phyloP scores from a whole-genome alignment of 2,797 vertebrate genomes.

The Sibirionetta formosa region DNA sequence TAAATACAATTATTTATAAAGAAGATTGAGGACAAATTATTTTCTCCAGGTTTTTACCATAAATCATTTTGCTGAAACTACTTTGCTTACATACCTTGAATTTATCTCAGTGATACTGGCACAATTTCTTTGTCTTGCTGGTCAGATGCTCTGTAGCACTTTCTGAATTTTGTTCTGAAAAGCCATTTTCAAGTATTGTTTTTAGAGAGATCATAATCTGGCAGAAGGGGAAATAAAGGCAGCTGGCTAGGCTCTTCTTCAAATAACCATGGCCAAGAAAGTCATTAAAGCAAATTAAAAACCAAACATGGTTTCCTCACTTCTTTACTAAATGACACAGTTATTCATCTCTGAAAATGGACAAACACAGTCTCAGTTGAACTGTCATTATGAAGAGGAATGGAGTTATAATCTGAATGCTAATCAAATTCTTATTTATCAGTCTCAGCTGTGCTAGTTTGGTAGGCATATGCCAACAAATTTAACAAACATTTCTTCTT shows the following conservation, averaged over 20 bases:
- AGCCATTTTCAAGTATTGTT: conserved; percentile 67
- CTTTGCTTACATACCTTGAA: conserved; percentile 31
- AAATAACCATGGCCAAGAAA: conserved; percentile 63
- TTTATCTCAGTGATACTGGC: neutral
- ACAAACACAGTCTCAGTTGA: conserved; percentile 61
- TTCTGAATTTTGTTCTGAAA: conserved; percentile 63
- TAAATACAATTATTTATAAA: conserved; percentile 72
- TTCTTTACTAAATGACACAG: conserved; percentile 40
- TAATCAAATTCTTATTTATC: conserved; percentile 64
- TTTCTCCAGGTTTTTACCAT: conserved; percentile 44
- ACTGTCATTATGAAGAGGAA: conserved; percentile 63
- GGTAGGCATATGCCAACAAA: conserved; percentile 10
- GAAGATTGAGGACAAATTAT: conserved; percentile 59
- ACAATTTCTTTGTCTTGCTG: conserved; percentile 32
- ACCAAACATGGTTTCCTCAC: conserved; percentile 36
- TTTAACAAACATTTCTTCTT: conserved; percentile 30
- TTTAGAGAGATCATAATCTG: conserved; percentile 59
- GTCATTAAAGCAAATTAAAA: conserved; percentile 67
- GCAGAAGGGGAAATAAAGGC: conserved; percentile 62
- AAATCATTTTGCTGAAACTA: conserved; percentile 30
- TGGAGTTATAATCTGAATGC: conserved; percentile 43
- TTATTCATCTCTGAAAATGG: conserved; percentile 67
- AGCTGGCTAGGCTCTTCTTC: conserved; percentile 47
- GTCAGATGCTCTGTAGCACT: conserved; percentile 31
- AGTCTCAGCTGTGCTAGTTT: conserved; percentile 36